These are phyloP conservation scores for Resseliella maxima DNA, from an alignment of 2,888 invertebrate genomes.

Conservation along the genomic window DNA sequence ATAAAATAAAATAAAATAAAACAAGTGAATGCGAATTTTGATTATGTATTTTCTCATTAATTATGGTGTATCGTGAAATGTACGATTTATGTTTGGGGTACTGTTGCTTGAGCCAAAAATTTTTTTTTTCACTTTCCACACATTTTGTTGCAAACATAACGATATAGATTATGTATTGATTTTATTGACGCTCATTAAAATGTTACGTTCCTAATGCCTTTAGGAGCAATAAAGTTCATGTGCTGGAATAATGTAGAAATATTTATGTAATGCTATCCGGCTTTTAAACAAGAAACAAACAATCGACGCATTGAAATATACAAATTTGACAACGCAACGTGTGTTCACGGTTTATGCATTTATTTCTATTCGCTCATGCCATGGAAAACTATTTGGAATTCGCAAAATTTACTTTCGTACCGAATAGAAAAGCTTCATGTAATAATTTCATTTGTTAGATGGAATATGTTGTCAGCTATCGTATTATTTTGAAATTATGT, in stretches of 20 bases:
- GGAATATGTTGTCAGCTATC: too few species aligned
- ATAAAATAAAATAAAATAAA: not conserved
- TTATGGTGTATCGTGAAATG: not conserved
- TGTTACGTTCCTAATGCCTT: not conserved
- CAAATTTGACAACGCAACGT: too few species aligned
- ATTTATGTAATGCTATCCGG: too few species aligned
- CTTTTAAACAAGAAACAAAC: too few species aligned
- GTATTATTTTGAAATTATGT: too few species aligned
- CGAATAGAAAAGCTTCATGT: too few species aligned
- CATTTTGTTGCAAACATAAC: not conserved
- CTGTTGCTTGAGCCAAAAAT: not conserved
- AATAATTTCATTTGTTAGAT: too few species aligned
- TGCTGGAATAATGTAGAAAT: not conserved
- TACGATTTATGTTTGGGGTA: not conserved
- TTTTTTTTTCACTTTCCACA: not conserved
- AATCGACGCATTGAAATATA: too few species aligned
- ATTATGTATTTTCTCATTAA: slow-evolving; percentile 4
- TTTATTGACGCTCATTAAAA: slow-evolving; percentile 32
- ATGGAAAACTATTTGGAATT: too few species aligned
- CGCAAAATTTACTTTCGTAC: too few species aligned
- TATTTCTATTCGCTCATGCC: too few species aligned
- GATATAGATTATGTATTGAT: not conserved
- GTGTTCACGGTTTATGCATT: too few species aligned
- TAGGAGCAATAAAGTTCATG: not conserved
- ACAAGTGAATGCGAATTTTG: not conserved